These are phyloP conservation scores for Melinaea menophilus DNA, from an alignment of 2,888 invertebrate genomes.

Conservation along the genomic window DNA sequence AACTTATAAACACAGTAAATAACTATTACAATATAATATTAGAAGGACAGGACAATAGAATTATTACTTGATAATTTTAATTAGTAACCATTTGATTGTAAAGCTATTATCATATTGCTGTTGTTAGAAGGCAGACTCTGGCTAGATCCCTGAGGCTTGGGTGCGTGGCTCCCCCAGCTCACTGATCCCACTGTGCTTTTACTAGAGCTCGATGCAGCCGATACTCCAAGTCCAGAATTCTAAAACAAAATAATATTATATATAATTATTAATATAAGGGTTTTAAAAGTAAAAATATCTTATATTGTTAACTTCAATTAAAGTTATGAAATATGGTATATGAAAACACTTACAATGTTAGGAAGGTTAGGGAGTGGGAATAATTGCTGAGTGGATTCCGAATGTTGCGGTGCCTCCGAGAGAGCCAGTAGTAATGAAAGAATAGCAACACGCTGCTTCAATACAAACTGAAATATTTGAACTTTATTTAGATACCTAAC, in stretches of 20 bases:
- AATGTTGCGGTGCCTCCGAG: conserved; percentile 54
- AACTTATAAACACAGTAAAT: no score
- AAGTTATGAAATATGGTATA: conserved; percentile 3
- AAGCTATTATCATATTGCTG: conserved; percentile 53
- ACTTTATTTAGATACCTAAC: neutral
- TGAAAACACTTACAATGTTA: conserved; percentile 46
- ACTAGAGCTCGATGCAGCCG: conserved; percentile 53
- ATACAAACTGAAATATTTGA: conserved; percentile 64
- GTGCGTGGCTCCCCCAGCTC: conserved; percentile 53
- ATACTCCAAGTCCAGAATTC: conserved; percentile 51
- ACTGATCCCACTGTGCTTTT: conserved; percentile 62
- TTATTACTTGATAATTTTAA: neutral
- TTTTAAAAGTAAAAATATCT: no score
- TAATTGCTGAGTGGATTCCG: conserved; percentile 61
- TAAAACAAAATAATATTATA: conserved; percentile 29
- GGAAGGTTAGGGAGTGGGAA: conserved; percentile 63
- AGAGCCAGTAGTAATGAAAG: conserved; percentile 71
- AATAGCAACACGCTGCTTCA: conserved; percentile 79
- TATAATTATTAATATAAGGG: neutral
- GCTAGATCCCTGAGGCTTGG: conserved; percentile 53
- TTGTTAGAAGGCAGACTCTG: conserved; percentile 59
- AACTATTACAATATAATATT: no score
- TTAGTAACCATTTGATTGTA: conserved; percentile 47
- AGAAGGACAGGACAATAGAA: no score
- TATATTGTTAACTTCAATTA: neutral